phyloP scores from a whole-genome alignment of 2,888 invertebrate species.

The Drosophila longiperda region DNA sequence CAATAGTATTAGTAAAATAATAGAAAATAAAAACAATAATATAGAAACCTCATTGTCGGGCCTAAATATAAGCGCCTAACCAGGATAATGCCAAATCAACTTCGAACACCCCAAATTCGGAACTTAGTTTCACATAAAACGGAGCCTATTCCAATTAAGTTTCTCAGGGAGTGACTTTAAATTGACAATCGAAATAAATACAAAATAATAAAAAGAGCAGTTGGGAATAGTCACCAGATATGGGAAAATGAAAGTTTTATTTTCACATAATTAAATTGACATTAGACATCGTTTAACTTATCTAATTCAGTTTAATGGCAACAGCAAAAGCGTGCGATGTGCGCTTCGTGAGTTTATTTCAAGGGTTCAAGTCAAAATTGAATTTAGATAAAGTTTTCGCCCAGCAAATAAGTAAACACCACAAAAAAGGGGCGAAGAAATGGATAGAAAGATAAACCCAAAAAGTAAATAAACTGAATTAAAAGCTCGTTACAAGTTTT shows the following conservation, averaged over 20 bases:
- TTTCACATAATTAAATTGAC: slow-evolving; percentile 74
- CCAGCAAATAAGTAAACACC: slow-evolving; percentile 19
- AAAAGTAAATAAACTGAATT: slow-evolving; percentile 44
- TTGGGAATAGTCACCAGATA: not conserved
- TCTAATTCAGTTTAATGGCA: slow-evolving; percentile 61
- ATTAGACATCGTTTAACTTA: slow-evolving; percentile 71
- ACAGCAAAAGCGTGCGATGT: slow-evolving; percentile 37
- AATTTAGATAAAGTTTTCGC: slow-evolving; percentile 56
- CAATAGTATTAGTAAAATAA: no score
- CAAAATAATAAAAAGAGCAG: not conserved
- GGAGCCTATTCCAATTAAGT: no score
- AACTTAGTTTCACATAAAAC: slow-evolving; percentile 1
- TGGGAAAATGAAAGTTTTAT: slow-evolving; percentile 29
- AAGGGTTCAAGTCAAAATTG: slow-evolving; percentile 41
- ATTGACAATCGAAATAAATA: slow-evolving; percentile 6
- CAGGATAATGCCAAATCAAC: not conserved
- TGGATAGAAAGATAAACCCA: slow-evolving; percentile 15
- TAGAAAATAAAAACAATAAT: no score
- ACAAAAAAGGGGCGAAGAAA: slow-evolving; percentile 20
- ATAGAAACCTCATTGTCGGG: not conserved
- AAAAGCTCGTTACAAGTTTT: slow-evolving; percentile 53
- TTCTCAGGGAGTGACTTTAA: not conserved
- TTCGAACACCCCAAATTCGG: not conserved
- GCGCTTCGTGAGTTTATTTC: slow-evolving; percentile 16
- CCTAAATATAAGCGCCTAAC: not conserved